These are phyloP conservation scores for Hiodon tergisus DNA, from an alignment of 2,113 vertebrate species.

Conservation along the genomic window DNA sequence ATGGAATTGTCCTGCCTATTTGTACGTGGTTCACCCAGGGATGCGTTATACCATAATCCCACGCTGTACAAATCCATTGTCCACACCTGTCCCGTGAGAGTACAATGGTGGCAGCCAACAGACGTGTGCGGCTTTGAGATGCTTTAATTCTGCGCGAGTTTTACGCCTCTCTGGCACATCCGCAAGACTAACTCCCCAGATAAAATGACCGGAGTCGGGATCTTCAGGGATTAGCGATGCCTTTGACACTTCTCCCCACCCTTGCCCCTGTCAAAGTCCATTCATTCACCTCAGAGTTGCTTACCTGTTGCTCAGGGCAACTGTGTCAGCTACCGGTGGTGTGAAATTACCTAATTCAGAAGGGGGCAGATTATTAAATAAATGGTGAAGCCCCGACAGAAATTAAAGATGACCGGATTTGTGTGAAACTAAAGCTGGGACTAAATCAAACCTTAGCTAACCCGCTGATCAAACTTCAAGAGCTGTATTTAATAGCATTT, in stretches of 20 bases:
- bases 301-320: conserved; percentile 33
- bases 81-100: conserved; percentile 40
- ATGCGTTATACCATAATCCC: conserved; percentile 8
- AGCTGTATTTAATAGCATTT: too few relatives aligned
- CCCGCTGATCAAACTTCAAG: too few relatives aligned
- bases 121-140: conserved; percentile 18
- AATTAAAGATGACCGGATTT: background rate
- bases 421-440: background rate
- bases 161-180: conserved; percentile 21
- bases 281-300: conserved; percentile 33
- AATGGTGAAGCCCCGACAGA: conserved; percentile 11
- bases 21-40: conserved; percentile 41
- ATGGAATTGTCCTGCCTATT: conserved; percentile 42
- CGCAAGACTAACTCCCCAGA: conserved; percentile 11
- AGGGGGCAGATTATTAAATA: conserved; percentile 33
- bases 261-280: background rate
- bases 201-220: conserved; percentile 29
- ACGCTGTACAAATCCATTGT: conserved; percentile 29
- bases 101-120: conserved; percentile 1
- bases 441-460: too few relatives aligned
- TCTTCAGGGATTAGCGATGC: conserved; percentile 26
- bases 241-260: conserved; percentile 43
- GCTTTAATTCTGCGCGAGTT: background rate
- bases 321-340: conserved; percentile 39
- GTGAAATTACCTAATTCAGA: conserved; percentile 41